Evolutionary conservation across 64 coral and sea anemone species (phyloP), one percentile per base, ranked within the genome.

Genomic region (Actinia tenebrosa): DNA sequence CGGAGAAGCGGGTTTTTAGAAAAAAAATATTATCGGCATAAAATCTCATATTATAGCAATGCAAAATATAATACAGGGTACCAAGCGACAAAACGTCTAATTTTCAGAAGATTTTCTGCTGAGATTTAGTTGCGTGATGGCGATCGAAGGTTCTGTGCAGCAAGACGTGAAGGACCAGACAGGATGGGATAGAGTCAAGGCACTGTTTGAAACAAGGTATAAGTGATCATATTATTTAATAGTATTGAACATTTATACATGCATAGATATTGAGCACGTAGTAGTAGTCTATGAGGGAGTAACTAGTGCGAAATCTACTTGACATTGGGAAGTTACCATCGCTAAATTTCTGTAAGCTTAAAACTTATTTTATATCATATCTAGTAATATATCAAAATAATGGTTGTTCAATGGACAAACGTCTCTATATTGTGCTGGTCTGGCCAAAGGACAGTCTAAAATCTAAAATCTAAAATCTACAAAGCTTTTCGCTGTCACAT

Each of bases 131-230:
- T 75, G 18, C 2, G 9, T 37, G 26, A 75, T 75, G 64, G 64
- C 64, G 22, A 58, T 58, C 10, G 69, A 83, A 6, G 19, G 23
- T 54, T 8, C 13, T 13, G 54, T 22, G 53, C 45, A 56, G 1
- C 19, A 23, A 56, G 80, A n/a, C 10, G 17, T 53, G 1, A 54
- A 37, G 13, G 54, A 66, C 9, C 83, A 80, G 17, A 91, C 11
- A 52, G 89, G 89, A 4, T 91, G 89, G 89, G 72, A 91, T 27
- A 86, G 89, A 86, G 71, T 91, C 9, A 79, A 86, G 42, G 89
- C 89, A 47, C 64, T 91, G 25, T 91, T 91, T 81, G 84, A 91
- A n/a, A 10, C 61, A 11, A 86, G 78, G 89, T 91, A 61, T 47
- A 30, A 86, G 30, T 18, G 13, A 7, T 42, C 16, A 19, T 43